A percentile compares a stretch with the other conserved stretches of the same genome.
phyloP scores from a whole-genome alignment of 2,797 vertebrate species.

The Kryptopterus vitreolus region DNA sequence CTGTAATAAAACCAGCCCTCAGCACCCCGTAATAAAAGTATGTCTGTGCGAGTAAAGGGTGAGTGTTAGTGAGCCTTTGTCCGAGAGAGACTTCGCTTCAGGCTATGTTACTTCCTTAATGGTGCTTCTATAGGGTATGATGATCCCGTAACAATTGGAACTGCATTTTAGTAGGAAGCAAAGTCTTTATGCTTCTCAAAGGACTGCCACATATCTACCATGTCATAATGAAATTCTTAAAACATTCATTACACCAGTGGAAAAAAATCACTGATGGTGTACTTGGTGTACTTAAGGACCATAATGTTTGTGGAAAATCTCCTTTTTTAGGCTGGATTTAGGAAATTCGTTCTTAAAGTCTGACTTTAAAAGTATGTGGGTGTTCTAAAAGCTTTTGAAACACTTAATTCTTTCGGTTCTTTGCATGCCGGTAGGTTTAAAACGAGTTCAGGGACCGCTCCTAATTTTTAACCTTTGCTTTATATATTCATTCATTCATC shows the following conservation, averaged over 20 bases:
- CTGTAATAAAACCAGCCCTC: constrained; percentile 71
- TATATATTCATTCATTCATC: too few species aligned
- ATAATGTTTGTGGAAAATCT: not conserved
- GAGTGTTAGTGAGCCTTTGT: constrained; percentile 57
- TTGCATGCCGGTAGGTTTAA: not conserved
- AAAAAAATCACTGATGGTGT: constrained; percentile 1
- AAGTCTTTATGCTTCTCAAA: not conserved
- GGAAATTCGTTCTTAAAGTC: not conserved
- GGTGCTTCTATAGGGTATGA: not conserved
- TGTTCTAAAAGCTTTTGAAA: constrained; percentile 12
- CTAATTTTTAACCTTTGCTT: not conserved
- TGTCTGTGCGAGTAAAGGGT: constrained; percentile 66
- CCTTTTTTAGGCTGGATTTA: not conserved
- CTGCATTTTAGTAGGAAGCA: not conserved
- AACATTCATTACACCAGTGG: not conserved
- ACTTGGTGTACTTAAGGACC: not conserved
- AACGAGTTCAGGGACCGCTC: too few species aligned
- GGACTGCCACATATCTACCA: not conserved
- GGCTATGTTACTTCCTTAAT: constrained; percentile 6
- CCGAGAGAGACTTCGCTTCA: constrained; percentile 52
- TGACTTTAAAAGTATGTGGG: not conserved
- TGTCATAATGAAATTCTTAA: not conserved
- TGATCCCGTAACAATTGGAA: not conserved
- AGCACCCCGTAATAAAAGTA: constrained; percentile 69
- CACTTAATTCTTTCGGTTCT: not conserved